Evolutionary conservation across 2,113 vertebrate genomes (phyloP), one percentile per base, ranked within the genome.

Genomic region (Perccottus glenii): DNA sequence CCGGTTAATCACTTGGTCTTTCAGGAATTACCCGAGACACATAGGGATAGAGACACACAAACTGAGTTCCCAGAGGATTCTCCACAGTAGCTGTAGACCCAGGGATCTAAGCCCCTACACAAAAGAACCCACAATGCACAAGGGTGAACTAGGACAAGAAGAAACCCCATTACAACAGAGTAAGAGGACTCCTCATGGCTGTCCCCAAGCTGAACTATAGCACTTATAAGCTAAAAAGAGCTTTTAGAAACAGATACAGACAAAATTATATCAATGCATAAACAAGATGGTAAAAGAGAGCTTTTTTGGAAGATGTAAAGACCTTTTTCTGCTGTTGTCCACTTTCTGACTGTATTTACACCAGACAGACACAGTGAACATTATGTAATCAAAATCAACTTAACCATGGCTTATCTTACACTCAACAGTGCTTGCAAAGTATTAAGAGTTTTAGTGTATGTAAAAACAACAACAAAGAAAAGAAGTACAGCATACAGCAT

Each of bases 91-190:
- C 75, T 70, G 61, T 71, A 68, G 64, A 77, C 50, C 70, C 67
- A 3, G 45, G 49, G 74, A 84, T 80, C 69, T 82, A 56, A 73
- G 81, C 81, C 71, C 75, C 60, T 58, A 63, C 46, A 87, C 81
- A 87, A 82, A 86, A 67, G 73, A 62, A 55, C 73, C 70, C 73
- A 60, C 85, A 81, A 84, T 87, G 82, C 84, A 87, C 71, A 85
- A 84, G 84, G 80, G 70, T 10, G 27, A 81, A 66, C 66, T 60
- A 44, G 60, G 78, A 73, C 58, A 64, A 70, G 70, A 70, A 64
- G 33, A 48, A 60, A 70, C 64, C 77, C 75, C 64, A 50, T 51
- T 42, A 36, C 46, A 67, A 64, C 35, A 42, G 35, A 55, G 60
- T 64, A 35, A 72, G 65, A 75, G 79, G 79, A 76, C 73, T 77